Evolutionary conservation across 2,797 vertebrate species (phyloP), one percentile per base, ranked within the genome.

Genomic region (Kryptolebias ocellatus): DNA sequence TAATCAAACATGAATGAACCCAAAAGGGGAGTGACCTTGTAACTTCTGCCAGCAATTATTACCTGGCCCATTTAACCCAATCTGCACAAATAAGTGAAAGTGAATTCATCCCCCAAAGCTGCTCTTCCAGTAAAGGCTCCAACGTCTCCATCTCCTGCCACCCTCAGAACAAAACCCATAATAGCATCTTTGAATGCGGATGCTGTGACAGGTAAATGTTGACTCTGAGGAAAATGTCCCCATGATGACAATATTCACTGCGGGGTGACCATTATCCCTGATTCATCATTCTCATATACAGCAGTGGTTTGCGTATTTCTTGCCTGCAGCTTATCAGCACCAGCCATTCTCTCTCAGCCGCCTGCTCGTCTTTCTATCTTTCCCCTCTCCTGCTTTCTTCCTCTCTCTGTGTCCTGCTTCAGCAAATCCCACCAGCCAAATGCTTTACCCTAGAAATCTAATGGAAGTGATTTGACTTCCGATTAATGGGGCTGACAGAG

Each of bases 21-120:
- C 75, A 60, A 64, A 29, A 44, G 46, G 60, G 20, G 87, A 92
- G 86, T 90, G 87, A 94, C 95, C 93, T 93, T 88, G 86, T 89
- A 87, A 71, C 91, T 90, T 90, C 91, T 89, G 90, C 90, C 87
- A 89, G 90, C 93, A 94, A 95, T 96, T 95, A 93, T 92, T 92
- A 92, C 93, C 79, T 94, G 95, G 93, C 81, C 95, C 94, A 95
- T 98, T 97, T 95, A 96, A 93, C 95, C 93, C 95, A 95, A 96
- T 95, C 94, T 95, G 93, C 85, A 91, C 88, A 93, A 94, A 94
- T 93, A 93, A 78, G 86, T 66, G 87, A 84, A 94, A 92, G 92
- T 87, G 88, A 85, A 81, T 78, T 86, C 83, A 80, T 79, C 84
- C 91, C 86, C 50, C 18, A 58, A 83, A 83, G 73, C 70, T 62